Percentiles rank a stretch among this genome's conserved stretches.
These are phyloP conservation scores for Lophochroa leadbeateri DNA, from an alignment of 2,113 vertebrate species.

Conservation along the genomic window DNA sequence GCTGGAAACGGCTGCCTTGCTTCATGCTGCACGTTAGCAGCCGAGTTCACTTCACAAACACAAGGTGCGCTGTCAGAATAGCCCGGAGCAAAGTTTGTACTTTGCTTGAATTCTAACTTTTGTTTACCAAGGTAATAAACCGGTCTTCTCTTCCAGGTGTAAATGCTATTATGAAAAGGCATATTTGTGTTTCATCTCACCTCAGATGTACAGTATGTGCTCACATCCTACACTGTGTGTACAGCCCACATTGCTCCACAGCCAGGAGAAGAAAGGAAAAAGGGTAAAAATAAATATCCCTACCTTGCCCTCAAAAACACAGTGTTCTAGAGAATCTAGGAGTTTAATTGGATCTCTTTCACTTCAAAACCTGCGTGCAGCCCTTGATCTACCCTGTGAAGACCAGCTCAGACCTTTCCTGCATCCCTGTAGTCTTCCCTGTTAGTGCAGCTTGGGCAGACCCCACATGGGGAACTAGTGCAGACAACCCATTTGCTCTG, in stretches of 20 bases:
- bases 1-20: constrained; percentile 37
- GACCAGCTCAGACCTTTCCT: background rate
- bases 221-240: constrained; percentile 46
- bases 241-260: constrained; percentile 52
- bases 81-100: constrained; percentile 84
- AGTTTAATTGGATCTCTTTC: background rate
- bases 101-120: constrained; percentile 79
- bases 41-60: constrained; percentile 75
- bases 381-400: background rate
- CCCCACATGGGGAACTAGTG: accelerated
- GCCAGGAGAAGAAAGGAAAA: constrained; percentile 14
- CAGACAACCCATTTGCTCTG: accelerated
- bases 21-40: constrained; percentile 58
- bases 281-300: constrained; percentile 3
- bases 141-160: constrained; percentile 80
- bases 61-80: constrained; percentile 76
- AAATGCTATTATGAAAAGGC: constrained; percentile 81
- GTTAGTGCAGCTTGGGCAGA: background rate
- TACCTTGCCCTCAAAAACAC: background rate
- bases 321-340: background rate
- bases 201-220: constrained; percentile 75
- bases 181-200: constrained; percentile 78
- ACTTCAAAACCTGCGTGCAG: background rate
- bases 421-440: background rate
- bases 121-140: constrained; percentile 84